These are phyloP conservation scores for Neosilurus hyrtlii DNA, from an alignment of 2,797 vertebrate species.

Conservation along the genomic window DNA sequence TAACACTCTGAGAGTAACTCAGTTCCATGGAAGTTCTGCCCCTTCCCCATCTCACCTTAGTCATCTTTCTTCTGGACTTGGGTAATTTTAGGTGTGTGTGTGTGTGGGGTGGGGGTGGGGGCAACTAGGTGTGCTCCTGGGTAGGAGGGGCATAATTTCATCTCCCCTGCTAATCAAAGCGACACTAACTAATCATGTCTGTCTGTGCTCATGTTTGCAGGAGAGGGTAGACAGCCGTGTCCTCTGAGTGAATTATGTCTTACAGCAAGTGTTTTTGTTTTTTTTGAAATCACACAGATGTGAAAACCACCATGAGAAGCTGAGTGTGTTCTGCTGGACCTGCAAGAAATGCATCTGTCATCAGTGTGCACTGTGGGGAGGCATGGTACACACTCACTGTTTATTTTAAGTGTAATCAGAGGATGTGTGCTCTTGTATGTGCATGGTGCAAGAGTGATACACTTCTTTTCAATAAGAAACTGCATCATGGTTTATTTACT, in stretches of 20 bases:
- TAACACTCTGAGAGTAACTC: neutral
- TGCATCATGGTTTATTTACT: neutral
- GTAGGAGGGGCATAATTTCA: neutral
- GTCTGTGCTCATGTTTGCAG: neutral
- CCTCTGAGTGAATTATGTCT: neutral
- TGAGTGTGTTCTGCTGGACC: conserved; percentile 99
- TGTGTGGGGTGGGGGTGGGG: neutral
- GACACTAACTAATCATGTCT: neutral
- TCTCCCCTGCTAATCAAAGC: neutral
- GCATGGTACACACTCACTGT: conserved; percentile 82
- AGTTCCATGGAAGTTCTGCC: neutral
- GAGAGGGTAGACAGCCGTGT: neutral
- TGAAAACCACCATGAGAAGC: conserved; percentile 97
- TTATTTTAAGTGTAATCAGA: neutral
- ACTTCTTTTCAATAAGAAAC: neutral
- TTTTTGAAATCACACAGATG: conserved; percentile 73
- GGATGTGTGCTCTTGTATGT: neutral
- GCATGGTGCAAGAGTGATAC: neutral
- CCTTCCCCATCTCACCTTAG: neutral
- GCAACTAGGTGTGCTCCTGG: neutral
- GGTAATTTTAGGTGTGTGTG: neutral
- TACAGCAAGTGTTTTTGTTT: neutral
- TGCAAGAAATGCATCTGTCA: conserved; percentile 99
- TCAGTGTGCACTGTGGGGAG: conserved; percentile 98
- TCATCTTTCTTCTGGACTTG: neutral